Conservation (phyloP, 92 coral and sea anemone genomes). For the Epizoanthus illoricatus region DNA sequence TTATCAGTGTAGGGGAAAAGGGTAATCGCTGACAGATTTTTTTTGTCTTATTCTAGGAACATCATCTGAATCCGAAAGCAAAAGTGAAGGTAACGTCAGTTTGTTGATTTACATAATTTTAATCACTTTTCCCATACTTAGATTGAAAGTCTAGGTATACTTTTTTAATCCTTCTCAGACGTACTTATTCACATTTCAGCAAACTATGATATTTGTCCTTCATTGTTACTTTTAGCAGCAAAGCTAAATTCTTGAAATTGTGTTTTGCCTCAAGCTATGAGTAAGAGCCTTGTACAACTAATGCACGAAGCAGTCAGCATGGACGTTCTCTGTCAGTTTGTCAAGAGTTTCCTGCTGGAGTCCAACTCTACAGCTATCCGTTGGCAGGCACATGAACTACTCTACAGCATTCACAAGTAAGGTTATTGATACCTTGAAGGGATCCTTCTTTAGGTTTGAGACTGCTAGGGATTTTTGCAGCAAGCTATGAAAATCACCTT, state of each 20-base stretch:
- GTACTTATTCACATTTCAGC: too few relatives aligned
- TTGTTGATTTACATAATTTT: neutral
- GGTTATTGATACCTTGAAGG: constrained; percentile 10
- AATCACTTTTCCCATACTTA: too few relatives aligned
- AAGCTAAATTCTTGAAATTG: neutral
- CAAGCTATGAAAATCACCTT: too few relatives aligned
- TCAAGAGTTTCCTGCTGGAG: constrained; percentile 84
- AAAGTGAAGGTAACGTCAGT: constrained; percentile 23
- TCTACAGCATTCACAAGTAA: constrained; percentile 89
- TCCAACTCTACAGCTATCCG: constrained; percentile 96
- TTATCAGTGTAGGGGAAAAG: too few relatives aligned
- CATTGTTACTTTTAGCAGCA: too few relatives aligned
- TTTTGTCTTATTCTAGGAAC: neutral
- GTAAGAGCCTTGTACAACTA: constrained; percentile 78
- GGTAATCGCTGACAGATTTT: too few relatives aligned
- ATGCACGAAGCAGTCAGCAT: constrained; percentile 74
- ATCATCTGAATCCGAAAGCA: constrained; percentile 20
- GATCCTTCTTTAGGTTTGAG: too few relatives aligned
- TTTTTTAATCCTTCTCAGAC: too few relatives aligned
- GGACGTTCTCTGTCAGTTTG: constrained; percentile 88
- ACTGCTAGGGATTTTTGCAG: too few relatives aligned
- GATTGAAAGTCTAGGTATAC: too few relatives aligned
- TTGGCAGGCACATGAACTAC: constrained; percentile 97
- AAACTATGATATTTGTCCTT: too few relatives aligned
- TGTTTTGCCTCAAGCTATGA: constrained; percentile 50